Base-by-base conservation (phyloP, 2,113 vertebrate species). In the Mola mola region DNA sequence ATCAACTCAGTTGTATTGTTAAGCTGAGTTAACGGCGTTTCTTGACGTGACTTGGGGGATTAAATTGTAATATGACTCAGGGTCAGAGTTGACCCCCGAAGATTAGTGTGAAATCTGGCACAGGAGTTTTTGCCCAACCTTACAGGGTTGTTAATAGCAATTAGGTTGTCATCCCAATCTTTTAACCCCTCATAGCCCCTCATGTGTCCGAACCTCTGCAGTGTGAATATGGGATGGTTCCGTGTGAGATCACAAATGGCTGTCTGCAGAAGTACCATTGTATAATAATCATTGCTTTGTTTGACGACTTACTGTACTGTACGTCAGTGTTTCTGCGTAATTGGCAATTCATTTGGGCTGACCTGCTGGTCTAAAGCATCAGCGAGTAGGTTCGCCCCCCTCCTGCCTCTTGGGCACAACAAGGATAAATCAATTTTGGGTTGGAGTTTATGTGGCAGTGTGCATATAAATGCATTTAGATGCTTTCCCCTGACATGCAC, bases 281-380 rank as follows among this genome's bases (percentile, higher is more conserved):
- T 16, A 34, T 55, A 37, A 12, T 61, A 29, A 58, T 43, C 43
- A 25, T 25, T 41, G 48, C 26, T 47, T 10, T 24, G 50, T 37
- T 16, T 44, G 40, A 47, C 44, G 66, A 31, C 33, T 59, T 40
- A 36, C 21, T 42, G 41, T 25, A 3, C 17, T 36, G 33, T 26
- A 17, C 36, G 13, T 17, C 25, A 34, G 25, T 29, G 44, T 47
- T n/a, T 37, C 15, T 28, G 25, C 38, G 55, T 57, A 71, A 72
- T 43, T 61, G 38, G 21, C 52, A 29, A 61, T 82, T 80, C 25
- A 81, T 75, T 77, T 64, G 13, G 44, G 11, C 55, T 69, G 78
- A 75, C 73, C 64, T 60, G 29, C 43, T 63, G 26, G 19, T 44
- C 34, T 47, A 21, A 43, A 49, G 21, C 33, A 17, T 40, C 37